Base-by-base conservation (phyloP, 1,140 invertebrate species). In the Asbolus verrucosus region DNA sequence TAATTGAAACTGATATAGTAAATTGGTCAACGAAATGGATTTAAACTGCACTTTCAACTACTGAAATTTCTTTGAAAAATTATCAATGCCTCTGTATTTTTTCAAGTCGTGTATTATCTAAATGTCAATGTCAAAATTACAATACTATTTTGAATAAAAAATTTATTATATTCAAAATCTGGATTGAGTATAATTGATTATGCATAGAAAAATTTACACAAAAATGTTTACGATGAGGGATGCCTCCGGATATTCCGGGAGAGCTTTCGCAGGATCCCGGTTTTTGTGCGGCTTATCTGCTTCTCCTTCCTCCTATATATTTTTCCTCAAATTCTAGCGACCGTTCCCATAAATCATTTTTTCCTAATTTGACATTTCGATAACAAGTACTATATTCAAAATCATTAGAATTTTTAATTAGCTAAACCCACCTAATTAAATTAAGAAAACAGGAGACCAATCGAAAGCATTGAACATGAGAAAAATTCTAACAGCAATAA, bases 191-290 rank as follows among this genome's bases (percentile, higher is more conserved):
- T 54, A 54, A 54, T 54, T 54, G 46, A 54, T 54, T 54, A 54
- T 54, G 46, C 46, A 54, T 54, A 54, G 46, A 54, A 54, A 54
- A 54, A 54, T 54, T 54, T 54, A 54, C 46, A 54, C 46, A 54
- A 54, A 54, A 54, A 54, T 54, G 46, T 54, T 54, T 54, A 54
- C 46, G 46, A 54, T 54, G 46, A 27, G 46, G 46, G 46, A 54
- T 54, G 46, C 46, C 46, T 54, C 21, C 19, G 46, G 46, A 21
- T 54, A 21, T 54, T 54, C 46, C 46, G 46, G 46, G 46, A 54
- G 46, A 30, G 46, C 46, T 54, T 54, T 54, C 27, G 27, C 21
- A 11, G n/a, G 21, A 54, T 54, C 46, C 46, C 46, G 43, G 43
- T 11, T 50, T 50, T 50, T 50, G 43, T 50, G 43, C 6, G 11